A percentile compares a stretch with the other conserved stretches of the same genome.
These are phyloP conservation scores for Leptinotarsa defecta DNA, from an alignment of 1,140 invertebrate genomes.

Conservation along the genomic window DNA sequence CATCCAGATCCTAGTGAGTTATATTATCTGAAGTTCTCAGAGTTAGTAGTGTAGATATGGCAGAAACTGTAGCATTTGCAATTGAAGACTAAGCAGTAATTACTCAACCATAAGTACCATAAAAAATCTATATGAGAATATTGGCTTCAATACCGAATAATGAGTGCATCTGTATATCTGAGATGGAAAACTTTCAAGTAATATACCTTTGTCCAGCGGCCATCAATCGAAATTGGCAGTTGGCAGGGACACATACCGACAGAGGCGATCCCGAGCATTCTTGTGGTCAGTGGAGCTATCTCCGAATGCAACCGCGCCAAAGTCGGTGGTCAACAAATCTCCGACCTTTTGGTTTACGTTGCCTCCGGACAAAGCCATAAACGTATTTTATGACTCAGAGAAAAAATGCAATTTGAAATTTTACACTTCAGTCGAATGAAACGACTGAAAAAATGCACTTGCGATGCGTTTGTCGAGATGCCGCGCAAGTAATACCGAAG, in stretches of 20 bases:
- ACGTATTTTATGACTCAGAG: not conserved
- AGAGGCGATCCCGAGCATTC: not conserved
- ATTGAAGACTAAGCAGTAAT: too few species aligned
- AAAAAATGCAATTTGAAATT: constrained; percentile 4
- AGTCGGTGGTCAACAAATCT: not conserved
- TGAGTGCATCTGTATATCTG: too few species aligned
- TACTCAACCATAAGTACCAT: too few species aligned
- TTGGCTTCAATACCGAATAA: too few species aligned
- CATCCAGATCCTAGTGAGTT: too few species aligned
- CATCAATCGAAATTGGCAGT: not conserved
- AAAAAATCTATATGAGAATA: too few species aligned
- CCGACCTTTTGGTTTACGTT: not conserved
- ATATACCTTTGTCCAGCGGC: too few species aligned
- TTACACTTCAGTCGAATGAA: not conserved
- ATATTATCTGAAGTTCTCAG: too few species aligned
- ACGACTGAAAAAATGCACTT: constrained; percentile 5
- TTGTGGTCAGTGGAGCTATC: not conserved
- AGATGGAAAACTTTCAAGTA: too few species aligned
- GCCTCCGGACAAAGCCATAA: constrained; percentile 1
- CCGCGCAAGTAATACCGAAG: not conserved
- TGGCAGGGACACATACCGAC: not conserved
- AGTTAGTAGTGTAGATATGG: too few species aligned
- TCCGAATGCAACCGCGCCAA: not conserved
- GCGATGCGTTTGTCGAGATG: not conserved
- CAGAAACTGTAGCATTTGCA: too few species aligned